Evolutionary conservation across 2,888 invertebrate genomes (phyloP), one percentile per base, ranked within the genome.

Genomic region (Dryococelus australis): DNA sequence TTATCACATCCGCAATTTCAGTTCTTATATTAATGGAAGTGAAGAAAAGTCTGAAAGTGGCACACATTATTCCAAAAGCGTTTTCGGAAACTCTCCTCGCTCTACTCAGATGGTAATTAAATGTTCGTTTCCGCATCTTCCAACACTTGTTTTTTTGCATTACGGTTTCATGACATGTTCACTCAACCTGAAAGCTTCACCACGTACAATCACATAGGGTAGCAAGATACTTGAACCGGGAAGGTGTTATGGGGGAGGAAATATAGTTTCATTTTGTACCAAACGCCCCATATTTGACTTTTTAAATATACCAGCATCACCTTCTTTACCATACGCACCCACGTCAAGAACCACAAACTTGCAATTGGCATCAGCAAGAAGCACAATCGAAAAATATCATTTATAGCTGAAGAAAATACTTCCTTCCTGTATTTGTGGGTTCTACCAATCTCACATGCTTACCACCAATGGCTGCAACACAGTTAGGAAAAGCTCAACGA

Each of bases 361-460:
- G 27, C 79, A 26, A 35, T 81, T 81, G 12, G 81, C 81, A 81
- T 81, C 81, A 20, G 81, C 24, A 81, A 81, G 35, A 27, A 81
- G 81, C 9, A 81, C 81, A 27, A 27, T 81, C 10, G 20, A 35
- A 81, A 81, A 20, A 12, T 13, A 35, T 20, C 81, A 8, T 81
- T 65, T 81, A 26, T 35, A 81, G 35, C 26, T 81, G 28, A 16
- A 35, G 20, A 27, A 81, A 27, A 81, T 5, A 81, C n/a, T n/a
- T n/a, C n/a, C 81, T 81, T 10, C 81, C 28, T 12, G 81, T 35
- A 13, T 35, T 27, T 16, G 9, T 12, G 6, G 81, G 8, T 81
- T 4, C 27, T 35, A 35, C 35, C 9, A 81, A 4, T 20, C 27
- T 27, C 8, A 27, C 26, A 27, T 81, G 27, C 28, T 81, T 81